Base-by-base conservation (phyloP, 1,140 invertebrate species). In the Zaprionus inermis region DNA sequence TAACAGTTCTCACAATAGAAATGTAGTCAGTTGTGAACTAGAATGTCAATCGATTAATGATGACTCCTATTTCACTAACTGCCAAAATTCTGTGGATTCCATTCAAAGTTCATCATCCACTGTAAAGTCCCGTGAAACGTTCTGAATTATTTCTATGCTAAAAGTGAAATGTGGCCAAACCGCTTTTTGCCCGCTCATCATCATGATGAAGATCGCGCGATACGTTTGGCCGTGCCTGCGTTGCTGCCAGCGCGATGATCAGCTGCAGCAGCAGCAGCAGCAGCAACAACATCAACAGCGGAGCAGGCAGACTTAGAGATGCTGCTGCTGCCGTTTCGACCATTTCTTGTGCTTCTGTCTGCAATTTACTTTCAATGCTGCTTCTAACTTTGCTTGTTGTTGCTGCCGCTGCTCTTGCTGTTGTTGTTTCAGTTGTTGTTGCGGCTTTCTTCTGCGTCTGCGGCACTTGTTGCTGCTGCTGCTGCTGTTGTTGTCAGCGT, bases 311-410 rank as follows among this genome's bases (percentile, higher is more conserved):
- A 22, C 10, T 1, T 5, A 22, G 44, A 22, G 18, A 11, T 6
- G 16, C 22, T 52, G 51, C 51, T 28, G 24, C 24, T 28, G 24
- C 67, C 54, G 61, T 70, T 75, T 46, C 56, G 61, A 68, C 61
- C 57, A 30, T 68, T 65, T 57, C 66, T 77, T 58, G 60, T 64
- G 68, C 65, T 67, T 55, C 28, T 56, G 30, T 56, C 72, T 86
- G 83, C 83, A 86, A 86, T 86, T 86, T 86, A 88, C 83, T 86
- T 86, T 86, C 83, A 86, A 86, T 86, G 83, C 79, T 70, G 80
- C 68, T 88, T 79, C 79, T 85, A 65, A 66, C 46, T 61, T 44
- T 38, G 22, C 30, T 72, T 69, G 70, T 74, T 76, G 60, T 51
- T 54, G 66, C 57, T 57, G 41, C 34, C 28, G 59, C 49, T 70